A percentile compares a stretch with the other conserved stretches of the same genome.
Conservation (phyloP, 2,888 invertebrate species). For the Lutraria lutraria region DNA sequence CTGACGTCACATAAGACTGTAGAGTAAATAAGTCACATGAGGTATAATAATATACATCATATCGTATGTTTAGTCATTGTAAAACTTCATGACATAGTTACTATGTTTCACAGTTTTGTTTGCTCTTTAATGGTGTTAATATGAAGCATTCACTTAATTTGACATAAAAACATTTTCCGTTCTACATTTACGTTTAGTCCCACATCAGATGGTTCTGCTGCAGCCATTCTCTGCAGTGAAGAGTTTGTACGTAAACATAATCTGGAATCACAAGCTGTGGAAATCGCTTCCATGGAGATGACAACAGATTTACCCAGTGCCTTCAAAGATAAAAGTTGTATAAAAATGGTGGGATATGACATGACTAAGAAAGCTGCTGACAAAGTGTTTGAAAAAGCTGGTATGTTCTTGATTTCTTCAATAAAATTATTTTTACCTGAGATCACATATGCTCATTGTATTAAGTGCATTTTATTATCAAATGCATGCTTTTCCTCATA, state of each 20-base stretch:
- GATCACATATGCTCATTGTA: too few relatives aligned
- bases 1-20: too few relatives aligned
- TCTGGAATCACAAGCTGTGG: conserved; percentile 95
- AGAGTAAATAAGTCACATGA: too few relatives aligned
- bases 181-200: conserved; percentile 88
- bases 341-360: conserved; percentile 95
- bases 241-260: conserved; percentile 93
- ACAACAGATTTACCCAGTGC: conserved; percentile 95
- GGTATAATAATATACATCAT: too few relatives aligned
- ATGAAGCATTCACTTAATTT: background rate
- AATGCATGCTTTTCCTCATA: too few relatives aligned
- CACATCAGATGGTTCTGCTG: conserved; percentile 99
- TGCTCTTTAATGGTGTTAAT: background rate
- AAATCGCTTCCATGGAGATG: conserved; percentile 99
- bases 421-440: background rate
- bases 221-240: conserved; percentile 96
- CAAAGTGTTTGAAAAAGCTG: conserved; percentile 87
- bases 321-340: conserved; percentile 92
- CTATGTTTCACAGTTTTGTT: background rate
- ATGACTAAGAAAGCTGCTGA: conserved; percentile 93
- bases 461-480: too few relatives aligned
- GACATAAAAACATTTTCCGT: background rate
- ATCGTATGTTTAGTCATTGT: too few relatives aligned
- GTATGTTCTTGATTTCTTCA: conserved; percentile 65
- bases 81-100: too few relatives aligned